Conservation (phyloP, 2,888 invertebrate species). For the Mantis religiosa region DNA sequence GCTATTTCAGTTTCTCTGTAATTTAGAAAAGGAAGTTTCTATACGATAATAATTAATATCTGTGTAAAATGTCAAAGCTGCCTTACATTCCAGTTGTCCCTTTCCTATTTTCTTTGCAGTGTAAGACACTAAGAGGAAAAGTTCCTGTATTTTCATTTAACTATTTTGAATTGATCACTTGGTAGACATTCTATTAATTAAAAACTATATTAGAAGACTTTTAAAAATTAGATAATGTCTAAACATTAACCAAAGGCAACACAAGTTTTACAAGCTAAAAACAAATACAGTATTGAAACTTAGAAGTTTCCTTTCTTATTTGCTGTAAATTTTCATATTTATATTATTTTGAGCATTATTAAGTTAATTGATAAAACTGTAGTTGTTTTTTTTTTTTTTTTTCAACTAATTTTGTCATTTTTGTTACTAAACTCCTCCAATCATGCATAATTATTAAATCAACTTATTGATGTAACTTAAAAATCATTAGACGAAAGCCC, state of each 20-base stretch:
- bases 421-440: too few relatives aligned
- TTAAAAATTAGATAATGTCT: neutral
- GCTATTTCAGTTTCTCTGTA: neutral
- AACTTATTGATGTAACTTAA: too few relatives aligned
- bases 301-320: too few relatives aligned
- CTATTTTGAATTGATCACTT: neutral
- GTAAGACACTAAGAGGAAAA: neutral
- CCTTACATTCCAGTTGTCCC: neutral
- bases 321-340: too few relatives aligned
- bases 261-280: too few relatives aligned
- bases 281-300: too few relatives aligned
- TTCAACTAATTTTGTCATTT: too few relatives aligned
- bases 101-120: neutral
- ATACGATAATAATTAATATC: neutral
- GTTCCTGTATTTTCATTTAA: neutral
- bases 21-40: neutral
- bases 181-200: neutral
- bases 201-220: neutral
- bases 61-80: neutral
- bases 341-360: too few relatives aligned
- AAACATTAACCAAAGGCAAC: neutral
- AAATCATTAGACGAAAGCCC: too few relatives aligned
- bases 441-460: too few relatives aligned
- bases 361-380: too few relatives aligned
- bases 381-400: too few relatives aligned